Percentiles rank a stretch among this genome's conserved stretches.
These are phyloP conservation scores for Enhydra lutris DNA, from an alignment of 2,113 vertebrate genomes.

Conservation along the genomic window DNA sequence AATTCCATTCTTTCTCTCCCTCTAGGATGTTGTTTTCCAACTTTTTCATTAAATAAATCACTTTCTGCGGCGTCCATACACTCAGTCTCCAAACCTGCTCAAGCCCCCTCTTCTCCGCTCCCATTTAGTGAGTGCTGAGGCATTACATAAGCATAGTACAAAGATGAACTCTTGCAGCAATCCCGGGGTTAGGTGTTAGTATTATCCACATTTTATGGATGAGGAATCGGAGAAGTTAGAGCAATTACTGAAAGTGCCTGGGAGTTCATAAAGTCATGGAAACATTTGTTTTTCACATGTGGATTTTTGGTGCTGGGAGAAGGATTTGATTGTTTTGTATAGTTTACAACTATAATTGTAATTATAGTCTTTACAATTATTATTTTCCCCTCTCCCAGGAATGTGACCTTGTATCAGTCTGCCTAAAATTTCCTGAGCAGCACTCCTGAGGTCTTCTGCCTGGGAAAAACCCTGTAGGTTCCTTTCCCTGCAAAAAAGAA, in stretches of 20 bases:
- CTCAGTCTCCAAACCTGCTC: not conserved
- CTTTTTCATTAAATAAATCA: not conserved
- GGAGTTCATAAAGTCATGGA: not conserved
- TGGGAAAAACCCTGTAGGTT: not conserved
- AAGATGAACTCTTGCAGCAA: not conserved
- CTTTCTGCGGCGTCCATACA: not conserved
- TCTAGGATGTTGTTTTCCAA: not conserved
- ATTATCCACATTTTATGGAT: not conserved
- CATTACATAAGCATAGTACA: not conserved
- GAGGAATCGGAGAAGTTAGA: not conserved
- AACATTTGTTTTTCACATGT: not conserved
- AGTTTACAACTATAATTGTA: not conserved
- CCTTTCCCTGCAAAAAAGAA: not conserved
- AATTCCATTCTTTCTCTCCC: not conserved
- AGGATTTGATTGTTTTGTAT: not conserved
- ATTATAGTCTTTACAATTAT: not conserved
- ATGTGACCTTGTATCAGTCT: not conserved
- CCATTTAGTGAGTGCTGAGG: not conserved
- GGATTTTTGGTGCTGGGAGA: not conserved
- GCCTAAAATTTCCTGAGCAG: not conserved
- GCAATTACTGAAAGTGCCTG: not conserved
- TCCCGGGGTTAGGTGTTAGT: not conserved
- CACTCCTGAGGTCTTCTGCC: not conserved
- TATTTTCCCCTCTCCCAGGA: not conserved
- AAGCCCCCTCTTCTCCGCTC: not conserved